Evolutionary conservation across 2,888 invertebrate genomes (phyloP), one percentile per base, ranked within the genome.

Genomic region (Troglohyphantes excavatus): DNA sequence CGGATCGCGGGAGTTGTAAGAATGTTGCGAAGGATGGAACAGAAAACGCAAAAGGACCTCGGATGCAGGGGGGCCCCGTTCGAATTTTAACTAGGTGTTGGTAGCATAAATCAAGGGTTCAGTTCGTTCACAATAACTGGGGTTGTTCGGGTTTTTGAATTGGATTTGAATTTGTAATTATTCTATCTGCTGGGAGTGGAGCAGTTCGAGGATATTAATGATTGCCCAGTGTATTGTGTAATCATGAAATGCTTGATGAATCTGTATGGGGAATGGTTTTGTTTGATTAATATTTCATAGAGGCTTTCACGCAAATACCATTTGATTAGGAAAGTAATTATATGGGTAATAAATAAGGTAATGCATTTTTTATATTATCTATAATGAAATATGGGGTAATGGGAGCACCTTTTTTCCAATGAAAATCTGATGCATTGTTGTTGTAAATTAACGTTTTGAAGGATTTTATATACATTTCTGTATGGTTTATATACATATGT

Each of bases 61-160:
- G 46, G n/a, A n/a, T n/a, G n/a, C 43, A 43, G 19, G 33, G 21
- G 70, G 39, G 27, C 53, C 75, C n/a, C 11, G 26, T 76, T 61
- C 76, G 59, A 59, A 76, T 76, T 59, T 76, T 76, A 76, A 76
- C 76, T 61, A 76, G 76, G 61, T 53, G 21, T 33, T 76, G 59
- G 29, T 33, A 29, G 59, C 76, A 76, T 76, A 76, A 76, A 76
- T 76, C 61, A 76, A 5, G 5, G 17, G 23, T 65, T 23, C 9
- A 27, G 23, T n/a, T 53, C 17, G 13, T 5, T 13, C 53, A 17
- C 0, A n/a, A n/a, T 53, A 5, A 0, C 17, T 53, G 13, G 53
- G 17, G n/a, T n/a, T 17, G 53, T 17, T 13, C n/a, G 53, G 17
- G 53, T 53, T 53, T 53, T 53, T 53, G 53, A 53, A 53, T 53